Base-by-base conservation (phyloP, 2,797 vertebrate genomes). In the Nothura maculosa region DNA sequence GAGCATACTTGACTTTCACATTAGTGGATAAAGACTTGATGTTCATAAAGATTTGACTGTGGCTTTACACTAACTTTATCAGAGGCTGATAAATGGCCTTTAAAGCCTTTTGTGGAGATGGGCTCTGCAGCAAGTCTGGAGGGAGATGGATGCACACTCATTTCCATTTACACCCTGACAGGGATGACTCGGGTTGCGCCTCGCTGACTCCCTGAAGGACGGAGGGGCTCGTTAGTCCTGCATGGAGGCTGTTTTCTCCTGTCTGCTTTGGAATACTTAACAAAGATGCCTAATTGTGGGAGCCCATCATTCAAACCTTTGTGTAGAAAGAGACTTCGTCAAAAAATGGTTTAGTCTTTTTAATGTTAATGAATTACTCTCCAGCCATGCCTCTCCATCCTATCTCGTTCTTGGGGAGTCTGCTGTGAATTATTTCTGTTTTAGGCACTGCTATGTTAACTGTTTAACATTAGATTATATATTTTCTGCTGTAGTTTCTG, bases 181-280 rank as follows among this genome's bases (percentile, higher is more conserved):
- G 36, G 48, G 22, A 7, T 82, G 82, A 84, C 19, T 77, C 42
- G 43, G 2, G 0, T 74, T 81, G 45, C 82, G 86, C 87, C 68
- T 94, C 57, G 10, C 48, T 93, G 79, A 30, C 66, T 94, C 78
- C 48, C 57, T 92, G 93, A 96, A 89, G 81, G 81, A 81, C 85
- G 58, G 14, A 5, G 12, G 40, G 21, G n/a, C 16, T 77, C 50
- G 50, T 92, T 94, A 93, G 84, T 83, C 73, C 77, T 40, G 20
- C 81, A 62, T 81, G 61, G 54, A 81, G 50, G 50, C 79, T 87
- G 57, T 81, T 74, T 85, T 87, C 38, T 67, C n/a, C 64, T 90
- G 64, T 42, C n/a, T 5, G 10, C 74, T 94, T 89, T 78, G 80
- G n/a, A 85, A n/a, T 58, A 42, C n/a, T 83, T 94, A 75, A 68